Evolutionary conservation across 2,888 invertebrate genomes (phyloP).

Genomic region (Deroplatys truncata): DNA sequence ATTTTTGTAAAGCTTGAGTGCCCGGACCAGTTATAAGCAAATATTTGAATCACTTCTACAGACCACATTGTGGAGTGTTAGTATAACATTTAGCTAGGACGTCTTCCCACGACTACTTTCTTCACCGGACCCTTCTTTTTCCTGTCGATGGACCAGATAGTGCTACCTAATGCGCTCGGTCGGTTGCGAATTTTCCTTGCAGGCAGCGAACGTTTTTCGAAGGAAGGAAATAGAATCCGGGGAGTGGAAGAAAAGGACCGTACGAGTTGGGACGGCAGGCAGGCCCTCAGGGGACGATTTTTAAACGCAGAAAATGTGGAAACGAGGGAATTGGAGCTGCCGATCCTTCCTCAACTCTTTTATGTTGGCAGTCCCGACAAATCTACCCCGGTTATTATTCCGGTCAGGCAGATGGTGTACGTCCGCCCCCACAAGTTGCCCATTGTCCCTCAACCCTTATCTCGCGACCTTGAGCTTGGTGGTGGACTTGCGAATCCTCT

Average conservation of each 20-base stretch:
- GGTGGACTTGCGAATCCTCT: background rate
- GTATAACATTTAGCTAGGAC: background rate
- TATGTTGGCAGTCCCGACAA: background rate
- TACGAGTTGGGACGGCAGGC: background rate
- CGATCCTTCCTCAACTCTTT: background rate
- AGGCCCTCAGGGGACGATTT: background rate
- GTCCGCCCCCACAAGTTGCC: background rate
- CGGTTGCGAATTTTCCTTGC: background rate
- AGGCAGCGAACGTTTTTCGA: background rate
- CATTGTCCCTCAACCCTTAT: background rate
- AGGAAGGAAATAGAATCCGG: background rate
- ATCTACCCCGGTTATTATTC: background rate
- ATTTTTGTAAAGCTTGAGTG: too few relatives aligned
- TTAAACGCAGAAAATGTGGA: background rate
- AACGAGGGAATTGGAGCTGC: background rate
- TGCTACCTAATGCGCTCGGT: background rate
- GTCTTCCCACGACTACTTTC: background rate
- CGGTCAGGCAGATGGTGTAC: background rate
- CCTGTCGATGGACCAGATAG: background rate
- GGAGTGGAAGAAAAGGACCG: background rate
- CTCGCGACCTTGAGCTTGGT: background rate
- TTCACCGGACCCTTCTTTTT: background rate
- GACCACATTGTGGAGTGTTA: background rate
- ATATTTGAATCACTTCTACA: too few relatives aligned
- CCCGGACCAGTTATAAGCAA: too few relatives aligned